Conservation (phyloP, 2,797 vertebrate genomes). For the Botia kubotai region DNA sequence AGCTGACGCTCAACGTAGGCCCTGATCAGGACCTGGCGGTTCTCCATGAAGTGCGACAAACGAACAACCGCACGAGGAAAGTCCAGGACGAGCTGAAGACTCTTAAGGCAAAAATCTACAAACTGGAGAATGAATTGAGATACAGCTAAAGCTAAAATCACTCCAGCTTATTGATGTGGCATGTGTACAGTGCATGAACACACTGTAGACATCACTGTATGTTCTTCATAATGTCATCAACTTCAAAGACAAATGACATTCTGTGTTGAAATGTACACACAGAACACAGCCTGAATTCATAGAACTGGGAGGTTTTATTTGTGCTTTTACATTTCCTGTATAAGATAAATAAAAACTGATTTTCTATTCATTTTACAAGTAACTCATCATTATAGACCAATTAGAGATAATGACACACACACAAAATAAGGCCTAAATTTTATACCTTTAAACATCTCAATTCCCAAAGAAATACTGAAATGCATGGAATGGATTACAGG, state of each 20-base stretch:
- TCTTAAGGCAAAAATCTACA: conserved; percentile 92
- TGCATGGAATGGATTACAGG: not conserved
- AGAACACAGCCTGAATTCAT: too few species aligned
- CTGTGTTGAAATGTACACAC: not conserved
- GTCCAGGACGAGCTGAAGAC: conserved; percentile 90
- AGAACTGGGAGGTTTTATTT: not conserved
- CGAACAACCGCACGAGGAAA: conserved; percentile 84
- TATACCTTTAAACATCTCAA: conserved; percentile 21
- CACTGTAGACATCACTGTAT: too few species aligned
- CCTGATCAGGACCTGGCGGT: conserved; percentile 91
- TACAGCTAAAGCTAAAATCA: conserved; percentile 71
- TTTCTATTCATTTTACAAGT: not conserved
- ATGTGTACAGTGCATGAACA: not conserved
- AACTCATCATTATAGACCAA: not conserved
- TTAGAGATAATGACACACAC: not conserved
- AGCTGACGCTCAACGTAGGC: conserved; percentile 84
- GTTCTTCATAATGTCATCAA: too few species aligned
- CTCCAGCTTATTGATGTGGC: not conserved
- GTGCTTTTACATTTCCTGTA: not conserved
- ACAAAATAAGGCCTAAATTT: not conserved
- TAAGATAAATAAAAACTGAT: conserved; percentile 15
- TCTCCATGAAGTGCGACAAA: conserved; percentile 87
- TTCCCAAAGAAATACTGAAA: conserved; percentile 55
- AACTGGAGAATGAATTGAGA: conserved; percentile 89
- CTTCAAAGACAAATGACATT: not conserved